A percentile compares a stretch with the other conserved stretches of the same genome.
These are phyloP conservation scores for Agapornis canus DNA, from an alignment of 2,797 vertebrate genomes.

Conservation along the genomic window DNA sequence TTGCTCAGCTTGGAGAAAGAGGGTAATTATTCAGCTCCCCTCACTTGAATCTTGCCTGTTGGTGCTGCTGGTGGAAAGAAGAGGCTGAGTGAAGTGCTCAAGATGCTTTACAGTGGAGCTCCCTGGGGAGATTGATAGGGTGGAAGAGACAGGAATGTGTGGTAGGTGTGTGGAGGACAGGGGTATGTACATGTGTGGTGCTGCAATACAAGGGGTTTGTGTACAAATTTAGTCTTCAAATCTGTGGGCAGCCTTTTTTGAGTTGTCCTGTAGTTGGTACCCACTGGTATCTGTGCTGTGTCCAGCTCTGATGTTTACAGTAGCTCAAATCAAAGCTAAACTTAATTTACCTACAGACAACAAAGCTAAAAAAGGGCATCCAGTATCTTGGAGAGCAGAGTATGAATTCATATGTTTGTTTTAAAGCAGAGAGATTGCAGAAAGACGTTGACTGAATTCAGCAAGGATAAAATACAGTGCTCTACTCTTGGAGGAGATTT, in stretches of 20 bases:
- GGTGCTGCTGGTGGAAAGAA: not conserved
- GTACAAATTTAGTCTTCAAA: not conserved
- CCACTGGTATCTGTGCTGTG: not conserved
- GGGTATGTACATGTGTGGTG: not conserved
- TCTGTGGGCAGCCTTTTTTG: not conserved
- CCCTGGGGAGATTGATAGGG: too few relatives aligned
- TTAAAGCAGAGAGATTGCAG: not conserved
- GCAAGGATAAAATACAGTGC: not conserved
- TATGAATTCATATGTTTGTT: not conserved
- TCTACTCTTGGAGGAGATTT: not conserved
- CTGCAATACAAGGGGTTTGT: not conserved
- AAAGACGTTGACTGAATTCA: not conserved
- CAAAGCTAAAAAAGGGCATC: not conserved
- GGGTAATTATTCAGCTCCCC: not conserved
- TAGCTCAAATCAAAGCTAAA: not conserved
- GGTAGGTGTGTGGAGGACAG: not conserved
- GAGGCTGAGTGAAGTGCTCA: not conserved
- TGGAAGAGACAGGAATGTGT: not conserved
- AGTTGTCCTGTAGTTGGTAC: not conserved
- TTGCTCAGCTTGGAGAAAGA: not conserved
- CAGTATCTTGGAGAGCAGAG: not conserved
- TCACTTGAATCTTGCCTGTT: not conserved
- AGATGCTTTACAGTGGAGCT: not conserved
- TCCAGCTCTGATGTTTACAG: not conserved
- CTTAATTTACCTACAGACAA: not conserved